Percentiles rank a stretch among this genome's conserved stretches.
Conservation (phyloP, 1,140 invertebrate genomes). For the Dufourea novaeangliae region DNA sequence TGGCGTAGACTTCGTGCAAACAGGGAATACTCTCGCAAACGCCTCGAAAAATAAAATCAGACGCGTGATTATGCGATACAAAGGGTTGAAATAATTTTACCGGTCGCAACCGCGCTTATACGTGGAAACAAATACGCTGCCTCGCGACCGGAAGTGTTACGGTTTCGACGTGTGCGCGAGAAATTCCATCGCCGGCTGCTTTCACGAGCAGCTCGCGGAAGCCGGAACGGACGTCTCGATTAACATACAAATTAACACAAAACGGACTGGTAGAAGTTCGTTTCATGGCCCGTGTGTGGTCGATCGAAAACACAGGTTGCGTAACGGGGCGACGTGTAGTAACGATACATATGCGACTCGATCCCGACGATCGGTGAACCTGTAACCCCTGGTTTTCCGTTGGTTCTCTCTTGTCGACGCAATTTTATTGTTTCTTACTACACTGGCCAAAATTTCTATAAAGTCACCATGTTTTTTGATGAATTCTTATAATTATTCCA, state of each 20-base stretch:
- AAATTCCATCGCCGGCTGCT: slow-evolving; percentile 28
- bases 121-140: background rate
- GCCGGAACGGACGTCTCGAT: background rate
- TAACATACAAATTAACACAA: slow-evolving; percentile 16
- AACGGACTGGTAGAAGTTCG: background rate
- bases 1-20: slow-evolving; percentile 8
- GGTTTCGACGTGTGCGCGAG: slow-evolving; percentile 2
- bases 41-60: slow-evolving; percentile 4
- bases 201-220: slow-evolving; percentile 16
- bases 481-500: too few relatives aligned
- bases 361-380: background rate
- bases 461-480: too few relatives aligned
- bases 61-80: background rate
- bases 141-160: slow-evolving; percentile 10
- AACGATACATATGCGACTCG: background rate
- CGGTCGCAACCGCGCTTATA: slow-evolving; percentile 2
- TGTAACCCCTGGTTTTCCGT: background rate
- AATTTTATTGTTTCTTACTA: too few relatives aligned
- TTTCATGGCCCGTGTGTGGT: background rate
- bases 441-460: too few relatives aligned
- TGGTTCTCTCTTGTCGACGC: background rate
- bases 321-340: background rate
- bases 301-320: background rate
- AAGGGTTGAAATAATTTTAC: slow-evolving; percentile 18
- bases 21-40: background rate